Base-by-base conservation (phyloP, 2,888 invertebrate genomes). In the Pristionchus maxplancki region DNA sequence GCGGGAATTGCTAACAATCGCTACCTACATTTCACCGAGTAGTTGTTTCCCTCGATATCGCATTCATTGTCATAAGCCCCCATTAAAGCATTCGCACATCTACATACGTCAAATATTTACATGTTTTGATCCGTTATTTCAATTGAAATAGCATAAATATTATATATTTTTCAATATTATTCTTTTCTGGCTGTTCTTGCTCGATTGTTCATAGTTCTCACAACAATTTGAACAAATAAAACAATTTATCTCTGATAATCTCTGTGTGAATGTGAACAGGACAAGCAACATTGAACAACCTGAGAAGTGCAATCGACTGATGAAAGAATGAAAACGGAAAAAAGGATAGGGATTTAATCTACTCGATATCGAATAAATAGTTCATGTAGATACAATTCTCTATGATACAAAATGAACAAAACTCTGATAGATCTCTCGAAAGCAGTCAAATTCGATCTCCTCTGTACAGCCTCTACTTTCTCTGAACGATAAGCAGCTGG, bases 281-380 rank as follows among this genome's bases (percentile, higher is more conserved):
- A 44, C 44, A 78, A 78, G 78, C 78, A 78, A 78, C 71, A 48
- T 74, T 78, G 28, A 48, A 78, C 78, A 78, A 78, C 78, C 78
- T 78, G 78, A 44, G 48, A n/a, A 78, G n/a, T n/a, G n/a, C 15
- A 78, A 24, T 78, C 9, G 78, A 78, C 28, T 48, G 78, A 28
- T 78, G 78, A 78, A 78, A 78, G 44, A 78, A 44, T 78, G 44
- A 44, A 28, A 78, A 78, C 28, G 78, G 40, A 78, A 78, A 78
- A 31, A n/a, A n/a, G n/a, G 34, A 78, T 78, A 44, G 28, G 78
- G 48, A 48, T 78, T n/a, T 44, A 5, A 28, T 44, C 78, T 78
- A 78, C 78, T 78, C 48, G 78, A 44, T 44, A 48, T 78, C 71
- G 8, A 78, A 78, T 78, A 78, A 78, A 78, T 78, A 44, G 28